These are phyloP conservation scores for Protosalanx chinensis DNA, from an alignment of 2,797 vertebrate genomes.

Conservation along the genomic window DNA sequence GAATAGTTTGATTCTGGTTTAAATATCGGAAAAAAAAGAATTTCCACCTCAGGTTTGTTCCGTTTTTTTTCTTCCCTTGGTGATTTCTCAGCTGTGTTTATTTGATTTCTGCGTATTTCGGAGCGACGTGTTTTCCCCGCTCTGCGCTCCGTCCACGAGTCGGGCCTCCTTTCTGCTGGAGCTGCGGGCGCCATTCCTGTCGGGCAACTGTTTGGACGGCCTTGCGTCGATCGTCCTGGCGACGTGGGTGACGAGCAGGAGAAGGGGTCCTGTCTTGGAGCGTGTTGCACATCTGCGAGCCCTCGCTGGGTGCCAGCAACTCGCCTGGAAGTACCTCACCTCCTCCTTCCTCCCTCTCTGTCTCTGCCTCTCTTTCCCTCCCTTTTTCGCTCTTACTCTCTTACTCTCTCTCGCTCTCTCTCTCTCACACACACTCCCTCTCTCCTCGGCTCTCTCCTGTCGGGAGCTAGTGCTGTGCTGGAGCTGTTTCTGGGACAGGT, in stretches of 20 bases:
- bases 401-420: conserved; percentile 43
- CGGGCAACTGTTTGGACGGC: conserved; percentile 46
- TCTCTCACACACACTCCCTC: conserved; percentile 47
- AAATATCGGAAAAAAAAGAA: conserved; percentile 25
- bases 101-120: conserved; percentile 39
- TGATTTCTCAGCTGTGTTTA: conserved; percentile 32
- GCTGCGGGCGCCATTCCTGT: conserved; percentile 49
- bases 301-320: conserved; percentile 32
- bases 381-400: conserved; percentile 42
- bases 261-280: conserved; percentile 41
- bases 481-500: conserved; percentile 92
- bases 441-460: conserved; percentile 61
- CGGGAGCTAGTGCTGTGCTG: conserved; percentile 76
- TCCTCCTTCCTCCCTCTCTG: conserved; percentile 39
- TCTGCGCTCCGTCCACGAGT: conserved; percentile 50
- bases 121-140: conserved; percentile 38
- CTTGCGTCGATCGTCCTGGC: conserved; percentile 44
- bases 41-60: not conserved
- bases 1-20: conserved; percentile 11
- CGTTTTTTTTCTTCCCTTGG: conserved; percentile 2
- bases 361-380: not conserved
- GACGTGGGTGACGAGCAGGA: conserved; percentile 43
- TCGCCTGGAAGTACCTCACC: conserved; percentile 48
- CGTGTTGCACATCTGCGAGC: conserved; percentile 36
- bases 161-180: conserved; percentile 59